Evolutionary conservation across 2,113 vertebrate genomes (phyloP), one percentile per base, ranked within the genome.

Genomic region (Varanus komodoensis): DNA sequence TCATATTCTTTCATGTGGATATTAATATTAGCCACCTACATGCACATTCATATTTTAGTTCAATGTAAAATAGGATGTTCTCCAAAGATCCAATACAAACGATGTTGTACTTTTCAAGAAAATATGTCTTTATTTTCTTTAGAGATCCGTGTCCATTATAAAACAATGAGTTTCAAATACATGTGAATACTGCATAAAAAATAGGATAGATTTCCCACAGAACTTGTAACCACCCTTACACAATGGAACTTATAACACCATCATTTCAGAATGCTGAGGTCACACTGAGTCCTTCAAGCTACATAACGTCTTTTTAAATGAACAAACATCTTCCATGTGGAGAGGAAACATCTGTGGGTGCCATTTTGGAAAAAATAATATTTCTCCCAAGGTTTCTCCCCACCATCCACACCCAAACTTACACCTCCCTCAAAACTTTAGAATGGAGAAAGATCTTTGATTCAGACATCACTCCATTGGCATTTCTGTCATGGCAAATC

Each of bases 61-160:
- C 3, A 71, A 52, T n/a, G 23, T 0, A 1, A 73, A 69, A 64
- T 3, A 19, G 44, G 64, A 71, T 68, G 12, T 68, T 21, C n/a
- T 64, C 52, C 29, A 61, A 0, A 77, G 80, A 86, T 79, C 4
- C 25, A 57, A 6, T 3, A 89, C 52, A 32, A 38, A 92, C 2
- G 88, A 38, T 64, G 8, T n/a, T n/a, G 27, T 61, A 44, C 77
- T 15, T 50, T 89, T 44, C 68, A 67, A 92, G 92, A 94, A 96
- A 96, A 97, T 94, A 96, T 80, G 92, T 79, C 91, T 97, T 97
- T 97, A 97, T 97, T 97, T 96, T 91, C 89, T 96, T 94, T 88
- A 94, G 94, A 95, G 91, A 93, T 92, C 89, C 89, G 93, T 92
- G 90, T 90, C 86, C 91, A 94, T 90, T 79, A 80, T 87, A 92